Evolutionary conservation across 2,888 invertebrate genomes (phyloP).

Genomic region (Dasysyrphus albostriatus): DNA sequence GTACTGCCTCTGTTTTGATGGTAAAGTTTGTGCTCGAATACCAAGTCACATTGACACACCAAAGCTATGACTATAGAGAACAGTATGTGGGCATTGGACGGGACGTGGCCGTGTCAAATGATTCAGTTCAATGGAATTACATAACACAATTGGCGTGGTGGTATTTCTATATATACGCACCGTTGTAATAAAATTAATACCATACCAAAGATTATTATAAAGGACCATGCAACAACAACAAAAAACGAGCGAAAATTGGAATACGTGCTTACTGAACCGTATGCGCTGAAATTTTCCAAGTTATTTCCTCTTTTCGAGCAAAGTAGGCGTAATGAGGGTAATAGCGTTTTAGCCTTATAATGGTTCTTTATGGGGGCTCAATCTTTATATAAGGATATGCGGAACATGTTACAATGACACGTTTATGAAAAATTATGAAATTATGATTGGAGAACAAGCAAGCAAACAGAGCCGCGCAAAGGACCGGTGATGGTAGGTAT

Average conservation of each 20-base stretch:
- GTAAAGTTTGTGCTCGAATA: slow-evolving; percentile 39
- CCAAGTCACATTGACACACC: slow-evolving; percentile 2
- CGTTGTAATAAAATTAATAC: slow-evolving; percentile 62
- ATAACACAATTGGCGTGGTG: slow-evolving; percentile 15
- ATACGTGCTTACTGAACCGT: slow-evolving; percentile 54
- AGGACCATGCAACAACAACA: slow-evolving; percentile 7
- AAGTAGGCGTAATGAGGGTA: slow-evolving; percentile 66
- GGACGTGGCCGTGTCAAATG: slow-evolving; percentile 64
- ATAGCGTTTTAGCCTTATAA: slow-evolving; percentile 54
- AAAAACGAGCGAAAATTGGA: slow-evolving; percentile 34
- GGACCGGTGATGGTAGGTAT: no score
- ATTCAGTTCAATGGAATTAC: slow-evolving; percentile 59
- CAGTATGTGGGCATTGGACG: slow-evolving; percentile 23
- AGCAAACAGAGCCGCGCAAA: background rate
- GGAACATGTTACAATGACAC: slow-evolving; percentile 45
- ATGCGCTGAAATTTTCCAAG: slow-evolving; percentile 43
- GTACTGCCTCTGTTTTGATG: slow-evolving; percentile 8
- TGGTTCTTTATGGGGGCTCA: slow-evolving; percentile 42
- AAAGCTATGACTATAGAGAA: background rate
- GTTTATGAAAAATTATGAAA: slow-evolving; percentile 61
- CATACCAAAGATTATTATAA: background rate
- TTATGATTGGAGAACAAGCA: slow-evolving; percentile 15
- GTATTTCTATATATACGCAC: slow-evolving; percentile 24
- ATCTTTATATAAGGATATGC: slow-evolving; percentile 9
- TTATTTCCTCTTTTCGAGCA: slow-evolving; percentile 57